A percentile compares a stretch with the other conserved stretches of the same genome.
These are phyloP conservation scores for Danio jaintianensis DNA, from an alignment of 2,797 vertebrate species.

Conservation along the genomic window DNA sequence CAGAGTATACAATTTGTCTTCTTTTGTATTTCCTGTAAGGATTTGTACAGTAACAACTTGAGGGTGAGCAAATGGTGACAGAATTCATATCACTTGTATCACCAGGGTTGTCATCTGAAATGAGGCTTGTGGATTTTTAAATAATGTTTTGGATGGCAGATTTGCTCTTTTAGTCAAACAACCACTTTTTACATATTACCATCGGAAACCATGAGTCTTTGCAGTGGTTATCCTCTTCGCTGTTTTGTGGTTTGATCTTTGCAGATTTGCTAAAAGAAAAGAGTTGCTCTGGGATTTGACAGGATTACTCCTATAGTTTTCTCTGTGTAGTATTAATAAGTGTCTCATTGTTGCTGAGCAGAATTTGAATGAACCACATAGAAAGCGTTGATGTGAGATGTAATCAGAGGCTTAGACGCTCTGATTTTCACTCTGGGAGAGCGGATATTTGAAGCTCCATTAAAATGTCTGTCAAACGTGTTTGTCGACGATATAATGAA, in stretches of 20 bases:
- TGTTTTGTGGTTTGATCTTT: conserved; percentile 7
- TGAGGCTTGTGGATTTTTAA: neutral
- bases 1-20: neutral
- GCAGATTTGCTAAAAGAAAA: conserved; percentile 13
- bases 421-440: conserved; percentile 31
- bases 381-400: conserved; percentile 33
- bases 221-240: conserved; percentile 1
- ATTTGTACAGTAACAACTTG: too few species aligned
- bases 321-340: conserved; percentile 29
- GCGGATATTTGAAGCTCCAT: conserved; percentile 36
- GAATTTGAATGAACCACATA: conserved; percentile 31
- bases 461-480: conserved; percentile 42
- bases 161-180: neutral
- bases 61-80: neutral
- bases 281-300: conserved; percentile 24
- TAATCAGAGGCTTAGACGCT: conserved; percentile 31
- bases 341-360: conserved; percentile 34
- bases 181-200: neutral
- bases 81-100: neutral
- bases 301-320: conserved; percentile 10
- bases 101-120: neutral
- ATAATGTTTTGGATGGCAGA: neutral
- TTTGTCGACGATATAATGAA: conserved; percentile 26
- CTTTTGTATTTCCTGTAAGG: neutral
- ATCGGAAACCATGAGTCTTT: neutral